Evolutionary conservation across 2,797 vertebrate species (phyloP).

Genomic region (Pantherophis alleghaniensis): DNA sequence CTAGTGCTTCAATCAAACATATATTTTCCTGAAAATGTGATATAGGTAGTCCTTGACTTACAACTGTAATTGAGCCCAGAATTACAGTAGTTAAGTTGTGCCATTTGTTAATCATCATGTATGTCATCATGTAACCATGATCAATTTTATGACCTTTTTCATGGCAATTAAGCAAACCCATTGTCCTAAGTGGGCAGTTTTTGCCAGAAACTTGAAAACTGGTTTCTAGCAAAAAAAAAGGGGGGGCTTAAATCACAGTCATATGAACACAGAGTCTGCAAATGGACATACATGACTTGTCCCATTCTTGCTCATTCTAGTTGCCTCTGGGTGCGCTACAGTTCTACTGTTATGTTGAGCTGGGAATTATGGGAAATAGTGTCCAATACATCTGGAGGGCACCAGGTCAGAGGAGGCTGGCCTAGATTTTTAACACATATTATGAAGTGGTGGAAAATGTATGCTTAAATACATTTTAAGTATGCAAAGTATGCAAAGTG

Average conservation of each 20-base stretch:
- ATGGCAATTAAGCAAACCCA: background rate
- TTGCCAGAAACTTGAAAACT: background rate
- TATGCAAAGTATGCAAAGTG: background rate
- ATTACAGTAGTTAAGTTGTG: background rate
- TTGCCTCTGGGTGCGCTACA: background rate
- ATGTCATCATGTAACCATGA: background rate
- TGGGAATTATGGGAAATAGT: background rate
- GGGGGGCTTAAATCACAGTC: background rate
- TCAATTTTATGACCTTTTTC: background rate
- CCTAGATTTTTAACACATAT: background rate
- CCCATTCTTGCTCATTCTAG: background rate
- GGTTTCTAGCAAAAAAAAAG: background rate
- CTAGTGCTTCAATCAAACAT: background rate
- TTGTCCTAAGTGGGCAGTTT: background rate
- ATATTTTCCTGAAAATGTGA: background rate
- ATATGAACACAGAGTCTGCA: background rate
- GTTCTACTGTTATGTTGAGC: background rate
- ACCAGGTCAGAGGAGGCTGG: background rate
- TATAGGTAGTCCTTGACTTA: background rate
- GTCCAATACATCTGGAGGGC: background rate
- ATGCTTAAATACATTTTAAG: background rate
- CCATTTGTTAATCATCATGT: background rate
- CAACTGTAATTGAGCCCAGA: background rate
- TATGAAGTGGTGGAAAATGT: background rate
- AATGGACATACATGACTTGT: background rate